Conservation (phyloP, 2,888 invertebrate species). For the Mystacides longicornis region DNA sequence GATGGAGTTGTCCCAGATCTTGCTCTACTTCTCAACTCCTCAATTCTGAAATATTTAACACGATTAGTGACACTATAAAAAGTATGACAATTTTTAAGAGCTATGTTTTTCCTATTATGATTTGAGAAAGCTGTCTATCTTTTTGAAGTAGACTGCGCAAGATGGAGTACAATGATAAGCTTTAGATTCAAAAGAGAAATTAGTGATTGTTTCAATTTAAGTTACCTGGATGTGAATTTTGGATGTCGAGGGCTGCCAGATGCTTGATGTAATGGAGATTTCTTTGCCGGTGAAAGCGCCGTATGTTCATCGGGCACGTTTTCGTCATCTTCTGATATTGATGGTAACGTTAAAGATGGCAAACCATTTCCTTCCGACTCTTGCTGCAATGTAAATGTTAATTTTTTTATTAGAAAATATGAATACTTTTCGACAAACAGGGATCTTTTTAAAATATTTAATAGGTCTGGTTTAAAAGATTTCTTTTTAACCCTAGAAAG, state of each 20-base stretch:
- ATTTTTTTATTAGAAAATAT: not conserved
- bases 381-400: slow-evolving; percentile 37
- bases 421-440: not conserved
- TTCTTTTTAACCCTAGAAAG: no score
- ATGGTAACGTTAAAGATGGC: slow-evolving; percentile 78
- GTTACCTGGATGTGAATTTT: slow-evolving; percentile 48
- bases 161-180: no score
- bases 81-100: no score
- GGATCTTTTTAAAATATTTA: not conserved
- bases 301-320: slow-evolving; percentile 67
- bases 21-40: slow-evolving; percentile 27
- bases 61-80: no score
- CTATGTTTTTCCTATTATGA: no score
- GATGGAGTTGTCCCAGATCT: slow-evolving; percentile 12
- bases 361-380: slow-evolving; percentile 71
- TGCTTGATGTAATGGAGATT: slow-evolving; percentile 45
- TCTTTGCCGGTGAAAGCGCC: slow-evolving; percentile 57
- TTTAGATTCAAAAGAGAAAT: no score
- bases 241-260: slow-evolving; percentile 61
- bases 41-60: slow-evolving; percentile 28
- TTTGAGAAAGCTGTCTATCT: no score
- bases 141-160: no score
- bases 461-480: not conserved
- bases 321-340: slow-evolving; percentile 93
- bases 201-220: no score